A percentile compares a stretch with the other conserved stretches of the same genome.
Conservation (phyloP, 2,113 vertebrate species). For the Trinectes maculatus region DNA sequence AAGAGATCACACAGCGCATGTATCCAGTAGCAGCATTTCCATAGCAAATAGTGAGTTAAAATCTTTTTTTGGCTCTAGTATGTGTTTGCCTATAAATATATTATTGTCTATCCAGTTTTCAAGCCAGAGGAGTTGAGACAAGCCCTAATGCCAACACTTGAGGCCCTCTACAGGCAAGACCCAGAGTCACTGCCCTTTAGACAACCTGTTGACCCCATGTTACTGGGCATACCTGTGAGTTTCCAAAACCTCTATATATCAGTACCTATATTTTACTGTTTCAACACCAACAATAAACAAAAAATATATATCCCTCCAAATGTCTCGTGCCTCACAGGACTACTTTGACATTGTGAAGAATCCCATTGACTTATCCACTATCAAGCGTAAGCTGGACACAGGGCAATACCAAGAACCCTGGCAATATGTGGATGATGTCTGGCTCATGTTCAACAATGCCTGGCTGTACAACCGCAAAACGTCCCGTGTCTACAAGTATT, state of each 20-base stretch:
- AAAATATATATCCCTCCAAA: not conserved
- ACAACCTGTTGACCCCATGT: constrained; percentile 95
- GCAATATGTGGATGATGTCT: constrained; percentile 98
- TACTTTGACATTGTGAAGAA: constrained; percentile 99
- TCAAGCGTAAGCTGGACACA: constrained; percentile 97
- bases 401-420: constrained; percentile 98
- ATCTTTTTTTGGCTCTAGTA: not conserved
- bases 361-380: constrained; percentile 97
- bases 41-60: too few species aligned
- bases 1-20: too few species aligned
- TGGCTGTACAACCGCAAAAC: constrained; percentile 99
- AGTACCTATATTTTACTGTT: not conserved
- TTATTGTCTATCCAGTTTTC: constrained; percentile 85
- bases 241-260: not conserved
- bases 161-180: constrained; percentile 96
- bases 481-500: constrained; percentile 97
- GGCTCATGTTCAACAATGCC: constrained; percentile 99
- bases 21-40: too few species aligned
- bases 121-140: constrained; percentile 97
- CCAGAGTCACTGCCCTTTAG: constrained; percentile 97
- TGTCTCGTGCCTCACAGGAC: constrained; percentile 82
- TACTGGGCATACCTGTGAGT: constrained; percentile 96
- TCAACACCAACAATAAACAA: not conserved
- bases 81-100: not conserved
- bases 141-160: constrained; percentile 97